Base-by-base conservation (phyloP, 2,888 invertebrate genomes). In the Drosophila algonquin region DNA sequence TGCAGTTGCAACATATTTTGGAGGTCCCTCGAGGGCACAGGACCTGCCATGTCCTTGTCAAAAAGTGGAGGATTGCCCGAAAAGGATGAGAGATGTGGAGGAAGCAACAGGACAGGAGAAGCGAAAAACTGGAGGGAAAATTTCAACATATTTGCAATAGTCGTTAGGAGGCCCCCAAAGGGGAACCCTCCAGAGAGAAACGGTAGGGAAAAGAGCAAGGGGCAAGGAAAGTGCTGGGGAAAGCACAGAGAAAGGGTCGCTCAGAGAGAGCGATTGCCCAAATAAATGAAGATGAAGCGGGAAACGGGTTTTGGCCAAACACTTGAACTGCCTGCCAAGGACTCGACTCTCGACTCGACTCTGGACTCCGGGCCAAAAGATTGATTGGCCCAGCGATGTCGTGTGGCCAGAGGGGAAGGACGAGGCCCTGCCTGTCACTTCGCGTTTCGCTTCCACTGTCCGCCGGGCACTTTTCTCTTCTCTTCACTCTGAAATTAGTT, bases 71-170 rank as follows among this genome's bases (percentile, higher is more conserved):
- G 27, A 50, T 27, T 35, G 47, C 16, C 18, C 44, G 14, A 47
- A 30, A 47, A 47, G 46, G 30, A 62, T 10, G 24, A 24, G 14
- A 12, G 46, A 35, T 21, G 35, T 50, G 54, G 35, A 57, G 58
- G 45, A 44, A 58, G 58, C 57, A 70, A 40, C 72, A 71, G 72
- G 53, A 56, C 44, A 27, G 30, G 54, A 45, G 56, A 56, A 63
- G 63, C 57, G 50, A 57, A 69, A 74, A 79, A 71, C 69, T 62
- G 74, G 74, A 73, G 77, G 77, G 75, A 73, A 79, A 86, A 89
- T 75, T 84, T 81, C 76, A 79, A 77, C 81, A 79, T 87, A 89
- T 85, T 85, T 89, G 79, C 87, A 79, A 89, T 89, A 83, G 89
- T 87, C 85, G 75, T 64, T 73, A 59, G 70, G 69, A 2, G 40